These are phyloP conservation scores for Branchellion lobata DNA, from an alignment of 2,888 invertebrate genomes.

Conservation along the genomic window DNA sequence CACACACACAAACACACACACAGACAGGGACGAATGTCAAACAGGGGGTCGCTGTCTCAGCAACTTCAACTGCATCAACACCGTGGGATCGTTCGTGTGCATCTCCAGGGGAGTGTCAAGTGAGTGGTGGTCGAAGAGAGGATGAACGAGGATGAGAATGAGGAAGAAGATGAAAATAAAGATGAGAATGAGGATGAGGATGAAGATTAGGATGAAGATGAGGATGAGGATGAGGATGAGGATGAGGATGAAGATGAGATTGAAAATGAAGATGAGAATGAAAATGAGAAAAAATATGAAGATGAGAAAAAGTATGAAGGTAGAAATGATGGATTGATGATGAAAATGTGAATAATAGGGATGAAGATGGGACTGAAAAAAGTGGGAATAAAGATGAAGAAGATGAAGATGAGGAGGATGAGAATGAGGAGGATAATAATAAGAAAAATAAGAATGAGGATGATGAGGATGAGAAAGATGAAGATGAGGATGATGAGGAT, in stretches of 20 bases:
- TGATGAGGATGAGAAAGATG: not conserved
- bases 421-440: not conserved
- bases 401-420: not conserved
- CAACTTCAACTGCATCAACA: not conserved
- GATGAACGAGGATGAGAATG: conserved; percentile 37
- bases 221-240: not conserved
- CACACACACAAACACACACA: too few species aligned
- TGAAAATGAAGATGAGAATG: not conserved
- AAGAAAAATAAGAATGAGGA: not conserved
- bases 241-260: not conserved
- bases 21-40: conserved; percentile 6
- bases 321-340: not conserved
- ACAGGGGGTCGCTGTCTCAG: not conserved
- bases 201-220: not conserved
- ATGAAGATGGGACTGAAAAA: not conserved
- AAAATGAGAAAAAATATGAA: not conserved
- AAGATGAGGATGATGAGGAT: not conserved
- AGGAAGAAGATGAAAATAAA: conserved; percentile 27
- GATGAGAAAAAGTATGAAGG: not conserved
- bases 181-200: conserved; percentile 38
- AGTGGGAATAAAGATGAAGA: not conserved
- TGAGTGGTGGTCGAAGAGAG: not conserved
- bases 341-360: not conserved
- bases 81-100: not conserved
- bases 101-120: not conserved